Base-by-base conservation (phyloP, 2,888 invertebrate genomes). In the Sinohyriopsis cumingii region DNA sequence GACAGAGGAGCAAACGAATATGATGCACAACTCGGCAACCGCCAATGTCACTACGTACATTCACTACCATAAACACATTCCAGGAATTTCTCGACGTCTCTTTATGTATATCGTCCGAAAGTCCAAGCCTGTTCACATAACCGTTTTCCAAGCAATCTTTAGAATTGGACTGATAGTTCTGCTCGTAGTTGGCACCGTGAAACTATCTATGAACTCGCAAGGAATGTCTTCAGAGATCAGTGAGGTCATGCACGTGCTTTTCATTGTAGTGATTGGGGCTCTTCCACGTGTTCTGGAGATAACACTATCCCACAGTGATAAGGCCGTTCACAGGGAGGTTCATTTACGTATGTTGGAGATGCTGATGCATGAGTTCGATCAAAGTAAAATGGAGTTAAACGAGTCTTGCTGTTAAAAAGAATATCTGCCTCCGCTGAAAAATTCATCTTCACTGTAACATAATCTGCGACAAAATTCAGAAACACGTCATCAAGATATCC, bases 161-260 rank as follows among this genome's bases (percentile, higher is more conserved):
- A 67, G 54, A 25, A 22, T 71, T 4, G n/a, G 19, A 7, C 60
- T 74, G 5, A 71, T 74, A 20, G 19, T 59, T 4, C 24, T 61
- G 3, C 25, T 71, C 3, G 66, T 74, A 12, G 24, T 20, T 2
- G 9, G 65, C 7, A 63, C 68, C 1, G 54, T 67, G 15, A 67
- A 64, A 45, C 25, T 73, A 2, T 20, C 70, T 6, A 53, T 33
- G 5, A 22, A 55, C 25, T 63, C 67, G 19, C 25, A 60, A 9
- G 67, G 63, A n/a, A 22, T 63, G 20, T 60, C 28, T 12, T 62
- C 62, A 59, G 66, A 65, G 3, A 66, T 75, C 54, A 61, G 69
- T 1, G 75, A 75, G 24, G 69, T 75, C 18, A 75, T 75, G 69
- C 71, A 75, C 54, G 75, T 75, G n/a, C 54, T 75, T 1, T 75